Base-by-base conservation (phyloP, 2,888 invertebrate species). In the Mythimna loreyi region DNA sequence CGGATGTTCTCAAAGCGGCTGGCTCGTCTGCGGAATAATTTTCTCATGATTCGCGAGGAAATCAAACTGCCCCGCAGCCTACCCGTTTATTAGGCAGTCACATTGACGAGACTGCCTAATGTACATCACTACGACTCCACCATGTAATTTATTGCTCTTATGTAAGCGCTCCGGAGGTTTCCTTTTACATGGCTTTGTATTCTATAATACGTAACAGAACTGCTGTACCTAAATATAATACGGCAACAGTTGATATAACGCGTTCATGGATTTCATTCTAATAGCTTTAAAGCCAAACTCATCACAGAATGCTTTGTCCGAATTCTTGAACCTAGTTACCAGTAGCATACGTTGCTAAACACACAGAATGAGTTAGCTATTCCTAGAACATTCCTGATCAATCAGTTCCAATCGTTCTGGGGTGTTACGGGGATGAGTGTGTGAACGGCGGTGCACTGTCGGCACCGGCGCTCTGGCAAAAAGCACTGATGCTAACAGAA, bases 31-130 rank as follows among this genome's bases (percentile, higher is more conserved):
- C 86, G 89, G 91, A 89, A 94, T 93, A 94, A 96, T 96, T 95
- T 95, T 94, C 95, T 93, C 95, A 93, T 94, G 94, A 94, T 94
- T 94, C 94, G 91, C 93, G 87, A 92, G 92, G 92, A 94, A 94
- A 94, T 95, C 93, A 92, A 94, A 92, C 91, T 89, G 88, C 88
- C 88, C 84, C 40, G 72, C 62, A 69, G 80, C 64, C 87, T 89
- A 93, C 91, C 94, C 94, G 90, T 91, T 91, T 92, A 95, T 95
- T 95, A 95, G 91, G 91, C 91, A 94, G 92, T 93, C 94, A 94
- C 92, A 91, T 84, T 90, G 93, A 91, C 89, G 89, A 90, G 92
- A 91, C 90, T 91, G 92, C 91, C 91, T 93, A 91, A 93, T 92
- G 91, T 90, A 87, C 87, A 87, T 89, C 90, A 87, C 90, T 91